Evolutionary conservation across 2,113 vertebrate genomes (phyloP), one percentile per base, ranked within the genome.

Genomic region (Mus musculus): DNA sequence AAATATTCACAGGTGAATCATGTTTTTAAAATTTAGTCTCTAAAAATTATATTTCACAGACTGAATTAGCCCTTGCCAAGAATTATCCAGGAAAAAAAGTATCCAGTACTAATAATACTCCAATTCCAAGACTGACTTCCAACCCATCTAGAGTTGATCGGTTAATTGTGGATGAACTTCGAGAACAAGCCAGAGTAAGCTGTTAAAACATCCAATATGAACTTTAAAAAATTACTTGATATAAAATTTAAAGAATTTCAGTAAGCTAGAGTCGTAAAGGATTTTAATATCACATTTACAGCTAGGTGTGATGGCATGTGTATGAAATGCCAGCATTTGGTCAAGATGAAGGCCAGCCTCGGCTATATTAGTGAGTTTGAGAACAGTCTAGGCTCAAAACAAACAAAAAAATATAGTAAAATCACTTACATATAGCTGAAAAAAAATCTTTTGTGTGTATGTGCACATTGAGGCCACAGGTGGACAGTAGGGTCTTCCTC

Each of bases 181-280:
- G 98, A 95, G 99, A 99, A 98, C 99, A 98, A 98, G 98, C 99
- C 96, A 99, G 98, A 98, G 99, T 99, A 98, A 98, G 99, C 98
- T 98, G 26, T 93, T 93, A 91, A 97, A 95, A 90, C 14, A 84
- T 89, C 26, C 33, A 95, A 54, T 63, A 52, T 91, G 56, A 39
- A 92, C 69, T 95, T 95, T 97, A 95, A 52, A 4, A 42, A 93
- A 69, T 81, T 92, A 19, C n/a, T 91, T 76, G n/a, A 93, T 96
- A 95, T 90, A 84, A 80, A 87, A 93, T 84, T 89, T 95, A 72
- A 90, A 93, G 81, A 16, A 92, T 73, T 88, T 94, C 30, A 95
- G 36, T 72, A 97, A 73, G 20, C 80, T 65, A 82, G 39, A 86
- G 19, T 78, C 95, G 52, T 95, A 7, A 91, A 95, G 73, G 42